A percentile compares a stretch with the other conserved stretches of the same genome.
phyloP scores from a whole-genome alignment of 1,140 invertebrate species.

The Sycobia sp. region DNA sequence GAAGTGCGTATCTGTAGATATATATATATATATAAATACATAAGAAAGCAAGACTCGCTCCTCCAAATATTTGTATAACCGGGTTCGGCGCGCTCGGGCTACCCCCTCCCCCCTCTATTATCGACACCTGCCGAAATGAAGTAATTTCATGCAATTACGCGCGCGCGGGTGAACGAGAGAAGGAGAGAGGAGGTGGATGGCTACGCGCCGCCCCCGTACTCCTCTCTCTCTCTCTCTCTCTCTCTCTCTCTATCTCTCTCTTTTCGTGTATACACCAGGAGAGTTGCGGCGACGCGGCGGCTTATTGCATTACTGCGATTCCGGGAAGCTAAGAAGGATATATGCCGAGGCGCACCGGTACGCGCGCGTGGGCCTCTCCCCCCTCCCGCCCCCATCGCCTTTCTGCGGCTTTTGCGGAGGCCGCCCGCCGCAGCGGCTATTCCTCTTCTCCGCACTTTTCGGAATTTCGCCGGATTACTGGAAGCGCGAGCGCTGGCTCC shows the following conservation, averaged over 20 bases:
- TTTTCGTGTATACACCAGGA: too few species aligned
- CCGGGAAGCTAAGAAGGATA: conserved; percentile 5
- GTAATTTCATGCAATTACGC: conserved; percentile 35
- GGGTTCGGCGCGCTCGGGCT: background rate
- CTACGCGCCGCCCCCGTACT: background rate
- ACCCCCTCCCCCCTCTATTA: conserved; percentile 42
- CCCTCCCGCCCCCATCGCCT: too few species aligned
- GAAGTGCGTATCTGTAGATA: conserved; percentile 21
- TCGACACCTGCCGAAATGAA: conserved; percentile 47
- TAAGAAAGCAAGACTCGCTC: background rate
- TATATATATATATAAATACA: too few species aligned
- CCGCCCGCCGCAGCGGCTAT: too few species aligned
- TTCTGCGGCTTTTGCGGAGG: too few species aligned
- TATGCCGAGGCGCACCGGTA: background rate
- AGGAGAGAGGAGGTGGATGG: background rate
- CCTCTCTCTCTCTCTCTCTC: background rate
- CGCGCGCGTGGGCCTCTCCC: too few species aligned
- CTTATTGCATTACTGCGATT: conserved; percentile 23
- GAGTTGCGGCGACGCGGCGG: conserved; percentile 1
- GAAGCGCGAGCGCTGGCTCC: background rate
- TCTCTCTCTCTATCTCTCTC: too few species aligned
- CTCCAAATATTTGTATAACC: conserved; percentile 48
- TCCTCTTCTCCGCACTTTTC: conserved; percentile 9
- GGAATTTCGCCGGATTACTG: conserved; percentile 23
- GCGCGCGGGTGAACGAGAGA: background rate